These are phyloP conservation scores for Pogonocherus hispidulus DNA, from an alignment of 2,888 invertebrate species.

Conservation along the genomic window DNA sequence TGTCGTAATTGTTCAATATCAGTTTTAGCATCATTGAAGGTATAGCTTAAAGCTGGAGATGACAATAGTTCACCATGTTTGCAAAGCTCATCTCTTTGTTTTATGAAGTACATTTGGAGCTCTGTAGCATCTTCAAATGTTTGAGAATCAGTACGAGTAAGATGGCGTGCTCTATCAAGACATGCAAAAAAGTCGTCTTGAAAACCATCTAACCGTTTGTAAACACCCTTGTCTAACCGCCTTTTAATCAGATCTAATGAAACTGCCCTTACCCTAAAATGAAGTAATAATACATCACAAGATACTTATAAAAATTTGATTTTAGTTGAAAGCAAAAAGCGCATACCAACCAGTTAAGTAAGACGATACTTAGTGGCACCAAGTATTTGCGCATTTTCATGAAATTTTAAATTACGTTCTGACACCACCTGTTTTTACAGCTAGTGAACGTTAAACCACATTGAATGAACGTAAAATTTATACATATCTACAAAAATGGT, in stretches of 20 bases:
- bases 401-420: no score
- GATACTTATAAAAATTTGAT: no score
- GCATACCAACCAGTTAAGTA: no score
- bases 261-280: conserved; percentile 81
- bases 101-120: conserved; percentile 91
- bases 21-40: conserved; percentile 80
- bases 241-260: conserved; percentile 95
- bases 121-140: conserved; percentile 94
- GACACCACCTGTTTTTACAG: no score
- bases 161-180: conserved; percentile 88
- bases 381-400: no score
- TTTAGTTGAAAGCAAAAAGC: no score
- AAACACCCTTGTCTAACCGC: conserved; percentile 91
- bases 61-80: conserved; percentile 83
- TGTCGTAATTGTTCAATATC: conserved; percentile 83
- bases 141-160: conserved; percentile 93
- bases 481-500: no score
- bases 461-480: no score
- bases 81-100: conserved; percentile 80
- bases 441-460: no score
- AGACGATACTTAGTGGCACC: no score
- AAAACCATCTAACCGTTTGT: conserved; percentile 93
- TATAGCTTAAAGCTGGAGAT: conserved; percentile 90
- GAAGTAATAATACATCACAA: no score
- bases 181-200: conserved; percentile 97